Percentiles rank a stretch among this genome's conserved stretches.
phyloP scores from a whole-genome alignment of 2,888 invertebrate species.

The Caenorhabditis uteleia region DNA sequence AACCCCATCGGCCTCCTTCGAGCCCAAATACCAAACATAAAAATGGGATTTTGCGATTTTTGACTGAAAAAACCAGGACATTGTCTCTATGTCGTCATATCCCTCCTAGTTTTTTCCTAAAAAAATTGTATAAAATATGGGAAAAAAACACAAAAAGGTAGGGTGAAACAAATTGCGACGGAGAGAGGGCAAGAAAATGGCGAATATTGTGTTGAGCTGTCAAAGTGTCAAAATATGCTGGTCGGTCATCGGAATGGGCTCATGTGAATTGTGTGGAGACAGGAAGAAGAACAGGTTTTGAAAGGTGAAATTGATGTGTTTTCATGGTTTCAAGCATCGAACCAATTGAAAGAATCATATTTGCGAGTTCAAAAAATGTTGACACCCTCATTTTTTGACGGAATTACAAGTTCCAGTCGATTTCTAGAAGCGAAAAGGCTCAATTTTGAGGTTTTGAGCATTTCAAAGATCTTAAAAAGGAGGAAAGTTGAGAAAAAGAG shows the following conservation, averaged over 20 bases:
- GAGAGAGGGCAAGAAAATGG: not conserved
- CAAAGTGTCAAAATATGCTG: slow-evolving; percentile 34
- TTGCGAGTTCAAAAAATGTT: no score
- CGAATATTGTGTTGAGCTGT: slow-evolving; percentile 12
- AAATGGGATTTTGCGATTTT: slow-evolving; percentile 71
- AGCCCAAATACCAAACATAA: slow-evolving; percentile 81
- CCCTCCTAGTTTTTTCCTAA: not conserved
- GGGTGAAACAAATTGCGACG: not conserved
- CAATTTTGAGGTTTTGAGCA: no score
- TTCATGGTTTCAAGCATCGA: no score
- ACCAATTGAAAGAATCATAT: no score
- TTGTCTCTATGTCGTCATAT: slow-evolving; percentile 6
- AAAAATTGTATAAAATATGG: not conserved
- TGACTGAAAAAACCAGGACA: slow-evolving; percentile 53
- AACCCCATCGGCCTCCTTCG: slow-evolving; percentile 88
- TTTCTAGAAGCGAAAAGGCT: no score
- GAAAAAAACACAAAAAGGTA: slow-evolving; percentile 1
- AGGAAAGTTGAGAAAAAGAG: no score
- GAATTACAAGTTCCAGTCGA: no score
- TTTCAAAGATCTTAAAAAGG: no score
- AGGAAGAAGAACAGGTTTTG: not conserved
- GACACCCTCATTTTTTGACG: no score
- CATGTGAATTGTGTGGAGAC: not conserved
- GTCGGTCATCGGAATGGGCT: not conserved
- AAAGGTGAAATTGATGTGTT: no score